Evolutionary conservation across 2,888 invertebrate genomes (phyloP).

Genomic region (Lobophora halterata): DNA sequence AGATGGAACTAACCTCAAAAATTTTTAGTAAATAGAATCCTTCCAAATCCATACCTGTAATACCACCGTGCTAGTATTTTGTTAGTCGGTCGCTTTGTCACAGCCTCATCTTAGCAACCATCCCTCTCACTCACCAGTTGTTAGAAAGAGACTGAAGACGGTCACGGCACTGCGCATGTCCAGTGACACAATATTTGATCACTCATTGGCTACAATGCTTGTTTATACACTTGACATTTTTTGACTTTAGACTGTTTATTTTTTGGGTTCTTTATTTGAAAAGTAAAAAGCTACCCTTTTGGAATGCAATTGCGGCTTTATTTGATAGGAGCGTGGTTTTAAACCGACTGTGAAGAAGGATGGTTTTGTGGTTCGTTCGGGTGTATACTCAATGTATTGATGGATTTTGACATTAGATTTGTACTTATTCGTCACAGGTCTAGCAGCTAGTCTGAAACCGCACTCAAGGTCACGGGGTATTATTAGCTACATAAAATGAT

Average conservation of each 20-base stretch:
- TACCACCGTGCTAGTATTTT: conserved; percentile 78
- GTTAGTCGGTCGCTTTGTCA: conserved; percentile 76
- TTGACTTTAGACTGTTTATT: conserved; percentile 32
- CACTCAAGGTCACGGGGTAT: no score
- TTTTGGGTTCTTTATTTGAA: conserved; percentile 36
- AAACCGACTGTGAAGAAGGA: no score
- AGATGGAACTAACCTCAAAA: no score
- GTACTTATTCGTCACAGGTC: no score
- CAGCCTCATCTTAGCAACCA: conserved; percentile 36
- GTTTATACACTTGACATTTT: conserved; percentile 49
- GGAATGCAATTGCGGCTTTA: conserved; percentile 2
- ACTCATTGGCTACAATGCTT: conserved; percentile 72
- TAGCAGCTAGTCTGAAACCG: no score
- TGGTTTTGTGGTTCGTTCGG: no score
- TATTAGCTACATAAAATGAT: no score
- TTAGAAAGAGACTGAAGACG: conserved; percentile 38
- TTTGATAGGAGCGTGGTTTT: background rate
- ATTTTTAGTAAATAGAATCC: no score
- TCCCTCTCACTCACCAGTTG: conserved; percentile 39
- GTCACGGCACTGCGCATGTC: conserved; percentile 50
- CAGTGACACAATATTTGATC: conserved; percentile 67
- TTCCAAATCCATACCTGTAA: conserved; percentile 59
- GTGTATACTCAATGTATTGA: no score
- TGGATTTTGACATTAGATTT: no score
- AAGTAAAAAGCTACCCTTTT: conserved; percentile 22